phyloP scores from a whole-genome alignment of 2,113 vertebrate genomes.

The Campylomormyrus numenius region DNA sequence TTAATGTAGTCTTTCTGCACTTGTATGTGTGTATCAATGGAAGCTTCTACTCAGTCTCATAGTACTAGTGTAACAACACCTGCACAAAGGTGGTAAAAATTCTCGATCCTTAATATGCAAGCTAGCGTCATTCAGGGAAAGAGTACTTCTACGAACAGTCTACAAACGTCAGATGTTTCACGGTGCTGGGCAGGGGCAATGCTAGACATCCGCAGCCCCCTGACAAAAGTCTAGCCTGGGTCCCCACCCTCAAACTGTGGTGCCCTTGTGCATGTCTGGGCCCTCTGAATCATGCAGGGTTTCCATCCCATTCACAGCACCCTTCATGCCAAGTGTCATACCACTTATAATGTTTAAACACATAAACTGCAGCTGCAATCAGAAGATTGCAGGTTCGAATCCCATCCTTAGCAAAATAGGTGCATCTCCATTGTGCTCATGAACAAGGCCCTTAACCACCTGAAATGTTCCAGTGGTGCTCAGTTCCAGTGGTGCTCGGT shows the following conservation, averaged over 20 bases:
- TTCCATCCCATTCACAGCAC: not conserved
- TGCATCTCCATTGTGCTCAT: too few relatives aligned
- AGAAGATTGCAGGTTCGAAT: too few relatives aligned
- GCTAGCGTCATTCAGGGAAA: not conserved
- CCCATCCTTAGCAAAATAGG: too few relatives aligned
- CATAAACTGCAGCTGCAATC: too few relatives aligned
- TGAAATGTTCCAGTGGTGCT: too few relatives aligned
- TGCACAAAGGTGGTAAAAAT: not conserved
- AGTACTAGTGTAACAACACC: not conserved
- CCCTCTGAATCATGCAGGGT: not conserved
- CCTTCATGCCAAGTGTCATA: not conserved
- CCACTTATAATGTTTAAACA: not conserved
- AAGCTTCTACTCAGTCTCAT: not conserved
- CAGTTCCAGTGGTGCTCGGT: too few relatives aligned
- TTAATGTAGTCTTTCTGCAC: not conserved
- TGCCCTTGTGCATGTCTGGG: not conserved
- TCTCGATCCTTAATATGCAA: not conserved
- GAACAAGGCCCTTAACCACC: too few relatives aligned
- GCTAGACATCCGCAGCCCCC: too few relatives aligned
- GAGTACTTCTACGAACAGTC: too few relatives aligned
- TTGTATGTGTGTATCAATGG: not conserved
- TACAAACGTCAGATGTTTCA: too few relatives aligned
- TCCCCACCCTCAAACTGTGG: not conserved
- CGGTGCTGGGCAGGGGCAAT: too few relatives aligned
- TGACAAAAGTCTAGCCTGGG: not conserved